Percentiles rank a stretch among this genome's conserved stretches.
phyloP scores from a whole-genome alignment of 2,888 invertebrate genomes.

The Apamea epomidion region DNA sequence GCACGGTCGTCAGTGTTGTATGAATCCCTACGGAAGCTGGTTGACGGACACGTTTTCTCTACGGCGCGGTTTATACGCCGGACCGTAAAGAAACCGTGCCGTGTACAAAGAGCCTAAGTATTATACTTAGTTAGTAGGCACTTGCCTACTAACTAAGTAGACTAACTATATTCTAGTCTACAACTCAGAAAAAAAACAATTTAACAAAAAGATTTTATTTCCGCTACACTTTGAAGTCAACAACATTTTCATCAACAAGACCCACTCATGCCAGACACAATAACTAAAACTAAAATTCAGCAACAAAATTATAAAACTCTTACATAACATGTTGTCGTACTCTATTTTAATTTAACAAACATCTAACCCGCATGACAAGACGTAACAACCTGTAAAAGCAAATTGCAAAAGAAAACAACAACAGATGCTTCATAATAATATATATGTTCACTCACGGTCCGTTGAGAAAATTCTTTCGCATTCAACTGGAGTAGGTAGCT shows the following conservation, averaged over 20 bases:
- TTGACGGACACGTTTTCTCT: not conserved
- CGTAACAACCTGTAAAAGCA: constrained; percentile 56
- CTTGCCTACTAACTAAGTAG: no score
- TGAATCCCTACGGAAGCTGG: not conserved
- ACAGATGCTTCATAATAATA: constrained; percentile 64
- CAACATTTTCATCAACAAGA: not conserved
- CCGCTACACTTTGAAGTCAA: not conserved
- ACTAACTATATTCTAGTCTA: no score
- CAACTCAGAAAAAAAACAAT: not conserved
- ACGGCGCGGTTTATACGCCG: not conserved
- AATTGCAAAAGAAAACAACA: constrained; percentile 62
- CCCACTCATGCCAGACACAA: not conserved
- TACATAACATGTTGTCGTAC: constrained; percentile 17
- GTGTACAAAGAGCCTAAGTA: not conserved
- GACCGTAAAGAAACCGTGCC: not conserved
- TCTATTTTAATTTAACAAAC: constrained; percentile 44
- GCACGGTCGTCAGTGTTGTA: not conserved
- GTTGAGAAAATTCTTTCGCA: constrained; percentile 75
- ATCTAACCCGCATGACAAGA: constrained; percentile 46
- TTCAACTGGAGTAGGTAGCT: constrained; percentile 71
- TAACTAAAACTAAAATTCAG: not conserved
- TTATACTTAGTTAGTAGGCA: not conserved
- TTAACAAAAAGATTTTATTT: not conserved
- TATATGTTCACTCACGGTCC: constrained; percentile 65
- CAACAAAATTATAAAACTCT: constrained; percentile 27